Base-by-base conservation (phyloP, 2,113 vertebrate genomes). In the Macaca nemestrina region DNA sequence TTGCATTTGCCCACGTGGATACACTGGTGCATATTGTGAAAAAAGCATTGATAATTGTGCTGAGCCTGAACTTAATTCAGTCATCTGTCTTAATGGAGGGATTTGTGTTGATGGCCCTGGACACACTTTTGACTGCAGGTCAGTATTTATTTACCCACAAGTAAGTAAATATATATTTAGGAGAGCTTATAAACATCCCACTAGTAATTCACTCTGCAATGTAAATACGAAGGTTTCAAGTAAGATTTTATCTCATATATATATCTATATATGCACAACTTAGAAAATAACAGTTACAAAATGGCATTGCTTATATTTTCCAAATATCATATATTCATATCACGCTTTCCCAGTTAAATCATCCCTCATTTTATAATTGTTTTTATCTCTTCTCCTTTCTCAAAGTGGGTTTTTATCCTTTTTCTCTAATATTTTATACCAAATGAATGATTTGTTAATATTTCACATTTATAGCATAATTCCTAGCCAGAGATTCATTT, bases 21-120 rank as follows among this genome's bases (percentile, higher is more conserved):
- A 98, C 97, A 97, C 92, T 59, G 99, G 99, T 45, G 98, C 97
- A 93, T 98, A 98, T 94, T 99, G 99, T 98, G 99, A 99, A 98
- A 97, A 99, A 88, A 98, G 99, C 57, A 16, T 96, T 67, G 85
- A 97, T 20, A 57, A 94, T 80, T 97, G 96, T 91, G 79, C 38
- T 83, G 88, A 98, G 43, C 32, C 55, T 18, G 25, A 76, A 0
- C 55, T 72, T 52, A 95, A 79, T 50, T 85, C 96, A 3, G 17
- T 43, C 67, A 55, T 96, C 20, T 98, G 97, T 82, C 93, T 97
- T 93, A 98, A 98, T 20, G 96, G 84, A 96, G 95, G 97, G 0
- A 92, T 97, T 43, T 98, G 97, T 93, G 40, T 97, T 68, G 97
- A 98, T 45, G 97, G 96, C 73, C 96, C 95, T 67, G 97, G 96